Evolutionary conservation across 2,113 vertebrate species (phyloP).

Genomic region (Cyprinodon tularosa): DNA sequence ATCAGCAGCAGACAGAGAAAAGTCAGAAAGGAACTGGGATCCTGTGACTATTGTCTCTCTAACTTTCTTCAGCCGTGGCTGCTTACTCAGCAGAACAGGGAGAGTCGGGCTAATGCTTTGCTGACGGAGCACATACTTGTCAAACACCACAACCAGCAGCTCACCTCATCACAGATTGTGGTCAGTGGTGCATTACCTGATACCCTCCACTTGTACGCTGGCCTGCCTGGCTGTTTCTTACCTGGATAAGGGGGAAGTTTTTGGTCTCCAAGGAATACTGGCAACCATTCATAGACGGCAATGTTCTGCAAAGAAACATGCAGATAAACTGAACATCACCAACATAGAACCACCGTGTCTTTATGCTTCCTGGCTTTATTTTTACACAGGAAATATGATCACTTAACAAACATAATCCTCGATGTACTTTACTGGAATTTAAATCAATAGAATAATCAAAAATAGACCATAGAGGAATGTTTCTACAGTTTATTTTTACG

Average conservation of each 20-base stretch:
- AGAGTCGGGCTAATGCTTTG: constrained; percentile 47
- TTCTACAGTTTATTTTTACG: too few relatives aligned
- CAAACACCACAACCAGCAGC: constrained; percentile 51
- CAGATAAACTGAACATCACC: not conserved
- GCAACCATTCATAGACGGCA: constrained; percentile 92
- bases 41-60: constrained; percentile 23
- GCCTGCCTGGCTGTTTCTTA: constrained; percentile 66
- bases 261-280: constrained; percentile 71
- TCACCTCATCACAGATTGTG: constrained; percentile 67
- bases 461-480: too few relatives aligned
- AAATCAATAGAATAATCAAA: not conserved
- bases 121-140: constrained; percentile 61
- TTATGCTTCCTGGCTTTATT: not conserved
- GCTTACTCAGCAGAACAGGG: constrained; percentile 63
- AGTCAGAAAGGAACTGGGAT: constrained; percentile 18
- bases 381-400: not conserved
- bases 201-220: constrained; percentile 44
- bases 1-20: not conserved
- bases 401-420: not conserved
- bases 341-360: not conserved
- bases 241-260: constrained; percentile 80
- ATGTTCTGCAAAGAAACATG: constrained; percentile 80
- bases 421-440: not conserved
- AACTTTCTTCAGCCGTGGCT: constrained; percentile 52
- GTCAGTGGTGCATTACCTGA: constrained; percentile 66